These are phyloP conservation scores for Picathartes gymnocephalus DNA, from an alignment of 2,113 vertebrate species.

Conservation along the genomic window DNA sequence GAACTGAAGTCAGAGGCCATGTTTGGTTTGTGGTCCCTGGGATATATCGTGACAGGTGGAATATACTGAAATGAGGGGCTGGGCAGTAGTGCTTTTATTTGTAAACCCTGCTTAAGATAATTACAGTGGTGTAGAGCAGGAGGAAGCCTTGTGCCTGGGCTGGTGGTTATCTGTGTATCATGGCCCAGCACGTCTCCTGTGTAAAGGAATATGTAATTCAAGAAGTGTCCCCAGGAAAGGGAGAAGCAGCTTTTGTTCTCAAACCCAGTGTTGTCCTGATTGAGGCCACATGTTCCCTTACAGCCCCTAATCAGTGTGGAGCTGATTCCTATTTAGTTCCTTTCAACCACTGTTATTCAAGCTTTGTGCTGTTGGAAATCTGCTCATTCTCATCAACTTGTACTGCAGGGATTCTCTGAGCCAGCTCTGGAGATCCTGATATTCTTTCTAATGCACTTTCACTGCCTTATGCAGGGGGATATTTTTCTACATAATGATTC, in stretches of 20 bases:
- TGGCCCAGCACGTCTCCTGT: background rate
- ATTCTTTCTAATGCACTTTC: background rate
- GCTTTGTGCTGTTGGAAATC: slow-evolving; percentile 44
- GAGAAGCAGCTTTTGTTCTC: slow-evolving; percentile 47
- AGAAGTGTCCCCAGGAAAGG: slow-evolving; percentile 38
- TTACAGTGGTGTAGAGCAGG: background rate
- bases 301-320: slow-evolving; percentile 16
- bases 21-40: background rate
- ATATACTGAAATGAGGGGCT: background rate
- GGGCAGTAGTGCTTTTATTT: background rate
- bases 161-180: background rate
- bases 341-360: slow-evolving; percentile 50
- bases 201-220: slow-evolving; percentile 35
- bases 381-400: background rate
- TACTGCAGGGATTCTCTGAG: background rate
- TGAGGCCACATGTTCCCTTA: slow-evolving; percentile 48
- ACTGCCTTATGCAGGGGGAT: background rate
- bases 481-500: slow-evolving; percentile 18
- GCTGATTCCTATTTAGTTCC: slow-evolving; percentile 34
- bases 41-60: background rate
- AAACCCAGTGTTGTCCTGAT: background rate
- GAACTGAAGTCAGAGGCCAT: slow-evolving; percentile 22
- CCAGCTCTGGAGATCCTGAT: background rate
- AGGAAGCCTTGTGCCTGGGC: background rate
- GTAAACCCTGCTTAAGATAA: slow-evolving; percentile 5